Evolutionary conservation across 1,140 invertebrate genomes (phyloP).

Genomic region (Physella acuta): DNA sequence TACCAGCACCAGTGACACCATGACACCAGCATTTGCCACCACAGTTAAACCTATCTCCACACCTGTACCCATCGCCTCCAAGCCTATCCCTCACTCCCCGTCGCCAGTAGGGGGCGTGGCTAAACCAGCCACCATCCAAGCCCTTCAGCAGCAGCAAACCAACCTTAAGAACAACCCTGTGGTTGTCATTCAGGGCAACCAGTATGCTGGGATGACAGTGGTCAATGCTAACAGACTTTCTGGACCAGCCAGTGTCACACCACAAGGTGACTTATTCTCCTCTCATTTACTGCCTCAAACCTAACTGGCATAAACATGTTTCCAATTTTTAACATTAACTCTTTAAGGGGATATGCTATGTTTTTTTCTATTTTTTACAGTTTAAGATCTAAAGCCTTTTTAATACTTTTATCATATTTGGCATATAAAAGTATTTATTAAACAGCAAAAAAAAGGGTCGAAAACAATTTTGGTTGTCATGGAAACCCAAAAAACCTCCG

Average conservation of each 20-base stretch:
- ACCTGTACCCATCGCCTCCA: slow-evolving; percentile 62
- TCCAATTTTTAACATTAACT: too few species aligned
- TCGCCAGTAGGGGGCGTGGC: slow-evolving; percentile 16
- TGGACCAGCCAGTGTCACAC: background rate
- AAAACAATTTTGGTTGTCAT: too few species aligned
- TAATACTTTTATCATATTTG: too few species aligned
- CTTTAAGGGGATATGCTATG: too few species aligned
- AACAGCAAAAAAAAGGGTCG: too few species aligned
- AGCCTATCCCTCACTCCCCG: slow-evolving; percentile 56
- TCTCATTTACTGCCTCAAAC: too few species aligned
- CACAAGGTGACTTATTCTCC: background rate
- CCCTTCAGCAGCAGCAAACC: slow-evolving; percentile 25
- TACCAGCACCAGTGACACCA: slow-evolving; percentile 9
- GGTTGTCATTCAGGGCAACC: slow-evolving; percentile 29
- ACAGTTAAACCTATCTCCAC: slow-evolving; percentile 51
- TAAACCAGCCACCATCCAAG: too few species aligned
- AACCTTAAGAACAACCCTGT: slow-evolving; percentile 25
- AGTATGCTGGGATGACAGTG: slow-evolving; percentile 32
- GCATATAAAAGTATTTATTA: too few species aligned
- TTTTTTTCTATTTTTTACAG: too few species aligned
- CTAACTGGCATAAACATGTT: too few species aligned
- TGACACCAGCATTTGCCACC: slow-evolving; percentile 47
- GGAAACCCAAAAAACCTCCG: too few species aligned
- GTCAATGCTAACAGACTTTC: slow-evolving; percentile 32
- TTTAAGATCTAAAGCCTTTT: too few species aligned